These are phyloP conservation scores for Macrostomum lignano DNA, from an alignment of 1,140 invertebrate genomes.

Conservation along the genomic window DNA sequence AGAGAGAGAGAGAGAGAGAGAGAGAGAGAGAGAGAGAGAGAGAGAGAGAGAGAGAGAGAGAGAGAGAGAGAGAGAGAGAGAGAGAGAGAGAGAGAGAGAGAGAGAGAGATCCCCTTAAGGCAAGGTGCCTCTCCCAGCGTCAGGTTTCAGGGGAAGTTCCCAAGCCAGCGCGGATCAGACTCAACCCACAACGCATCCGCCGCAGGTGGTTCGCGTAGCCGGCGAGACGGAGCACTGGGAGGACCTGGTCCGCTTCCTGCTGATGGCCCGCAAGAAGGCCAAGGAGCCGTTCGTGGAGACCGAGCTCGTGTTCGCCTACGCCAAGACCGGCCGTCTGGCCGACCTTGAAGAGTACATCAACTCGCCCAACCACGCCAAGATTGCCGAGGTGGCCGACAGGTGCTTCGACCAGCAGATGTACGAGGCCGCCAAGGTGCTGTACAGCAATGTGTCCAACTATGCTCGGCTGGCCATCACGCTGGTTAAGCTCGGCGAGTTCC, in stretches of 20 bases:
- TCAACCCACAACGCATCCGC: background rate
- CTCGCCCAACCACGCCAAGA: slow-evolving; percentile 90
- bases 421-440: slow-evolving; percentile 81
- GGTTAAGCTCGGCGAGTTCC: slow-evolving; percentile 88
- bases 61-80: too few relatives aligned
- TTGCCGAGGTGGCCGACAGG: slow-evolving; percentile 88
- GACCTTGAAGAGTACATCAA: slow-evolving; percentile 96
- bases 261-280: slow-evolving; percentile 96
- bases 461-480: slow-evolving; percentile 80
- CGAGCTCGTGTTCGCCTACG: slow-evolving; percentile 89
- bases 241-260: slow-evolving; percentile 74
- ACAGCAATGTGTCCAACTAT: slow-evolving; percentile 97
- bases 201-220: background rate
- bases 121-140: background rate
- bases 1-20: too few relatives aligned
- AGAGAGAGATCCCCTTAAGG: background rate
- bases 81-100: too few relatives aligned
- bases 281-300: slow-evolving; percentile 93
- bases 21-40: too few relatives aligned
- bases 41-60: too few relatives aligned
- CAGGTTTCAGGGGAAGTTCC: background rate
- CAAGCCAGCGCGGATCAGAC: background rate
- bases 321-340: slow-evolving; percentile 72
- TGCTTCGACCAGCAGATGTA: slow-evolving; percentile 96
- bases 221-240: slow-evolving; percentile 55